Evolutionary conservation across 2,113 vertebrate species (phyloP), one percentile per base, ranked within the genome.

Genomic region (Hyperopisus bebe): DNA sequence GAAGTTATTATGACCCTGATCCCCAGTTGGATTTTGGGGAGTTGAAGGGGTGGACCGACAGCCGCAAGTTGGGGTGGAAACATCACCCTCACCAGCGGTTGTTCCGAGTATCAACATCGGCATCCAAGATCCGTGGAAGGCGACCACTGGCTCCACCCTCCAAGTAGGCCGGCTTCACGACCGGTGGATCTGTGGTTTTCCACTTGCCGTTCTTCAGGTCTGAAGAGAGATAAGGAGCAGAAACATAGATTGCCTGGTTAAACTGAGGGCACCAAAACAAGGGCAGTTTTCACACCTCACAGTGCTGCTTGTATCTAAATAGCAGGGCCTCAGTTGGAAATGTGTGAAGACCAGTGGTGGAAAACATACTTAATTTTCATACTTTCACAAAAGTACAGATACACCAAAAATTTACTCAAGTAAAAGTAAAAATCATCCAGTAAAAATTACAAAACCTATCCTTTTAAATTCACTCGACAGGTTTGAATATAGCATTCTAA

Each of bases 61-160:
- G 82, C 53, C 0, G 17, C 27, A 6, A 27, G 44, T 1, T 53
- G 85, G 47, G 44, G 46, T 86, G 27, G 31, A 10, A 1, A 0
- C 83, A 58, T 90, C 42, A 1, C 8, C 84, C 62, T 96, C 95
- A 96, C 95, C 96, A 96, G 91, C 90, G 92, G 91, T 93, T 94
- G 87, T 94, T 96, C 86, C 94, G 94, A 87, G 93, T 90, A 70
- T 94, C 92, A 0, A 89, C 87, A 7, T 96, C 95, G 35, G 95
- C 80, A 88, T 95, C 95, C 91, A 93, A 89, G 87, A 96, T 95
- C 70, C 94, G 92, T 31, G 95, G 95, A 11, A 97, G 95, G 53
- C 96, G 92, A 2, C 96, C 96, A 66, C 96, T 97, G 0, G 96
- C 96, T 0, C 96, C 96, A 0, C 96, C 96, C 55, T 97, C 96